Evolutionary conservation across 2,113 vertebrate species (phyloP).

Genomic region (Leptocoma aspasia): DNA sequence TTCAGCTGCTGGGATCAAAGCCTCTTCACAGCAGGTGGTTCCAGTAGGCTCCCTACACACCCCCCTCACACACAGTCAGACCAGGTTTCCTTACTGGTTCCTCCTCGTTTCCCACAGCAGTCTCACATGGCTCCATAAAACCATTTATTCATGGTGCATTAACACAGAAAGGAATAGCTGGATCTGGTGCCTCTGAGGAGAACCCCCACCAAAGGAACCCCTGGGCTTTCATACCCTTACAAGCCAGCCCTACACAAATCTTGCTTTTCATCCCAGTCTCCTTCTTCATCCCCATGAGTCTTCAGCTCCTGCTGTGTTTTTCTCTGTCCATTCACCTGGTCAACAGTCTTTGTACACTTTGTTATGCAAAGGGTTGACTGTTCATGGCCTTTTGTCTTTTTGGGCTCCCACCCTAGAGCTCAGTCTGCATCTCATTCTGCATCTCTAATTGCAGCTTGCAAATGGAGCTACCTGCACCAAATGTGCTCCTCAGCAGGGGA

Average conservation of each 20-base stretch:
- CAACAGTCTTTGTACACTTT: background rate
- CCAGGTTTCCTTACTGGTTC: background rate
- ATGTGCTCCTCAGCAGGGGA: background rate
- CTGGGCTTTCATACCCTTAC: background rate
- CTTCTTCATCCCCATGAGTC: background rate
- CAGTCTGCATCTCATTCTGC: background rate
- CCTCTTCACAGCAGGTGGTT: background rate
- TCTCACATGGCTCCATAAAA: background rate
- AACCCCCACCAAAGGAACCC: background rate
- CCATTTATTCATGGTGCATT: background rate
- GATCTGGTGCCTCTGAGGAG: background rate
- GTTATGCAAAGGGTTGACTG: background rate
- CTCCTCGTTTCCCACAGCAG: background rate
- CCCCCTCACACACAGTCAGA: too few relatives aligned
- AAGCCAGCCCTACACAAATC: background rate
- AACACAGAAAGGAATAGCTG: background rate
- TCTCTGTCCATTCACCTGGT: background rate
- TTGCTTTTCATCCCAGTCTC: background rate
- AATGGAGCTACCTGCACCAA: background rate
- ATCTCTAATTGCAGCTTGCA: background rate
- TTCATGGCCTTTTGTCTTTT: background rate
- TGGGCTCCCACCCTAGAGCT: background rate
- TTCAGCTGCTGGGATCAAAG: background rate
- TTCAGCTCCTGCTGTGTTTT: background rate
- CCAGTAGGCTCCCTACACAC: background rate